Base-by-base conservation (phyloP, 2,888 invertebrate genomes). In the Dolomedes plantarius region DNA sequence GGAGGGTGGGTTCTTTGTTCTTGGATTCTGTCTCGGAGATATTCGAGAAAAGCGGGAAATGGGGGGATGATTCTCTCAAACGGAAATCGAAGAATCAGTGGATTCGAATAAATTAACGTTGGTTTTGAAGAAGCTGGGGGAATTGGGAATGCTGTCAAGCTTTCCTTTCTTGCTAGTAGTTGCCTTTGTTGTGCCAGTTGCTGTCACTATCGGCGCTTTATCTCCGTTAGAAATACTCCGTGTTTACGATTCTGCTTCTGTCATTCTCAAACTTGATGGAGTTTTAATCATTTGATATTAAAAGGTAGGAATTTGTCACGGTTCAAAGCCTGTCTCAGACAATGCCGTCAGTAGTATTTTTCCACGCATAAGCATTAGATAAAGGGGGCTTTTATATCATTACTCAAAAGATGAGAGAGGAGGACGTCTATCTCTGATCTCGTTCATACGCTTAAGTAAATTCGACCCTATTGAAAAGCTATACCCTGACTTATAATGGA, bases 41-140 rank as follows among this genome's bases (percentile, higher is more conserved):
- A 56, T 36, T 56, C 50, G 28, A 13, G 39, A 36, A 36, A 62
- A 39, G 29, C 19, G 46, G 67, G 50, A 62, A 71, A 29, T 50
- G 68, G 50, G 31, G 16, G 16, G n/a, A 31, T 41, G 46, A 72
- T 79, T 79, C 71, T 65, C 29, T 72, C 46, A n/a, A 79, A 65
- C 72, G 79, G 71, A 72, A 79, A 72, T 79, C 79, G 79, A 79
- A 79, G 79, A 72, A 79, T 72, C 79, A 72, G 65, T 72, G 65
- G 41, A 72, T 79, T 72, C 79, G 79, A 79, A 79, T 79, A 79
- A 79, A 79, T 79, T 79, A 79, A 79, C 69, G 79, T 62, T 71
- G 79, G 65, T 79, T 56, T 79, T 79, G 65, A 72, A 72, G 79
- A 79, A 79, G 23, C 72, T 79, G 5, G 72, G 79, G 79, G n/a